Evolutionary conservation across 2,113 vertebrate genomes (phyloP).

Genomic region (Murina feae): DNA sequence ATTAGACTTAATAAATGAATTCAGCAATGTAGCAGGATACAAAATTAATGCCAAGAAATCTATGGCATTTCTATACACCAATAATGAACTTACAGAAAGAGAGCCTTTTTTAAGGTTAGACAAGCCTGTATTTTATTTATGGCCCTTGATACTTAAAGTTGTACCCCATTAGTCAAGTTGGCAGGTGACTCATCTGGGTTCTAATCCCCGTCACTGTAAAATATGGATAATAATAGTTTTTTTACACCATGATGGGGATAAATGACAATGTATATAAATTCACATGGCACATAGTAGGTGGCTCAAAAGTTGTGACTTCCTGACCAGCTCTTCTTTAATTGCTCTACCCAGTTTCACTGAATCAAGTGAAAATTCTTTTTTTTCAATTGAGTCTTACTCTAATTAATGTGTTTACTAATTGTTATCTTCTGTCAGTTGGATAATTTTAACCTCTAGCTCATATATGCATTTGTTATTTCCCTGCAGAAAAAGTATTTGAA

Average conservation of each 20-base stretch:
- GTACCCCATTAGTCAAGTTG: background rate
- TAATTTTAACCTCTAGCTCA: slow-evolving; percentile 2
- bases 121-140: background rate
- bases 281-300: background rate
- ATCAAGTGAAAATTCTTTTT: background rate
- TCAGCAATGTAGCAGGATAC: no score
- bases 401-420: slow-evolving; percentile 2
- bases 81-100: no score
- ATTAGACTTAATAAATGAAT: no score
- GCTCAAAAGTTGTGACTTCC: background rate
- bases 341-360: background rate
- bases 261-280: background rate
- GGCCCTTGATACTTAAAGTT: background rate
- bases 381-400: background rate
- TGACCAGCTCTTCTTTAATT: background rate
- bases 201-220: background rate
- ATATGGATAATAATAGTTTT: background rate
- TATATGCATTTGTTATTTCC: slow-evolving; percentile 1
- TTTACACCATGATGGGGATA: background rate
- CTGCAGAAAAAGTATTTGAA: slow-evolving; percentile 61
- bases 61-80: no score
- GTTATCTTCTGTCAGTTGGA: background rate
- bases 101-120: slow-evolving; percentile 31
- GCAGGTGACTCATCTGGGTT: background rate
- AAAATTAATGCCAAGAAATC: no score